phyloP scores from a whole-genome alignment of 2,797 vertebrate genomes.

The Triplophysa yarkandensis region DNA sequence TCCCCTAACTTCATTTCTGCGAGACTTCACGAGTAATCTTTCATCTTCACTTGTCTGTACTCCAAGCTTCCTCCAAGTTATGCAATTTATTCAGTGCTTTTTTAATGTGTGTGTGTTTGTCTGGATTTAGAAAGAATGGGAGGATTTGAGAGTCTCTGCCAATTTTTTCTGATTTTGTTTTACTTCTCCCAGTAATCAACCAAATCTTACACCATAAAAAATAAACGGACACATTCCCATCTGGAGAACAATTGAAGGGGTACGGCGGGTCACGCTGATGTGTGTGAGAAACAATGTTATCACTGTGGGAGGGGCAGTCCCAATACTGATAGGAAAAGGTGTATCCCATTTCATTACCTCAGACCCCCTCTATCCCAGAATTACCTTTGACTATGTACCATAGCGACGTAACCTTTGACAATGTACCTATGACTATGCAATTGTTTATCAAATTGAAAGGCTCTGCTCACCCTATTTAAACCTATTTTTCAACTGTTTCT shows the following conservation, averaged over 20 bases:
- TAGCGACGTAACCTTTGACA: neutral
- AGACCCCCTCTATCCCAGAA: conserved; percentile 35
- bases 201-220: conserved; percentile 55
- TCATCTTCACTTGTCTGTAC: neutral
- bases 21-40: neutral
- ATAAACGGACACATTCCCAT: conserved; percentile 34
- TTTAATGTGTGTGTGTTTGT: conserved; percentile 33
- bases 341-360: conserved; percentile 43
- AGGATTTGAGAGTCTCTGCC: conserved; percentile 4
- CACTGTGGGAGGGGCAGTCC: conserved; percentile 54
- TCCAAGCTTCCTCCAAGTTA: conserved; percentile 8
- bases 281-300: conserved; percentile 66
- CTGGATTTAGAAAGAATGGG: conserved; percentile 24
- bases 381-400: conserved; percentile 49
- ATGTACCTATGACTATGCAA: neutral
- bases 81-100: conserved; percentile 20
- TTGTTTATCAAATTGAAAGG: neutral
- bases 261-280: conserved; percentile 57
- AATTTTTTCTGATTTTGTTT: conserved; percentile 57
- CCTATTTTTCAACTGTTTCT: too few species aligned
- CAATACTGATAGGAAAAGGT: conserved; percentile 51
- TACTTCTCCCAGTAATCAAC: conserved; percentile 61
- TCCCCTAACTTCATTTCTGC: neutral
- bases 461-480: neutral
- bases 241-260: conserved; percentile 59